phyloP scores from a whole-genome alignment of 1,140 invertebrate genomes.

The Latrodectus geometricus region DNA sequence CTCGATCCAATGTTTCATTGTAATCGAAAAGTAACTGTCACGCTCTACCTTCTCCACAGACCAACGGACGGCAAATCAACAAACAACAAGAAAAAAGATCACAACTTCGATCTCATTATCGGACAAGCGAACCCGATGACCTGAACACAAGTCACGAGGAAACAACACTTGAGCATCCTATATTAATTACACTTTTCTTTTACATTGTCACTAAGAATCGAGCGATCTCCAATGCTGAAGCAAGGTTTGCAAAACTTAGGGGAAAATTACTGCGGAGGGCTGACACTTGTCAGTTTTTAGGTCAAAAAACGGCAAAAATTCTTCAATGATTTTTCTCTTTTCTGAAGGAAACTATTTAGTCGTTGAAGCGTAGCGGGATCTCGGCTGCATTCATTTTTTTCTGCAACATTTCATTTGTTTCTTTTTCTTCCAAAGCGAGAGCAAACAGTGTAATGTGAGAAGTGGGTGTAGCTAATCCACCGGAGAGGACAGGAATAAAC shows the following conservation, averaged over 20 bases:
- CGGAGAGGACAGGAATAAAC: background rate
- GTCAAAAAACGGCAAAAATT: slow-evolving; percentile 44
- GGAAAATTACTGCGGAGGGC: no score
- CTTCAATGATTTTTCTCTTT: slow-evolving; percentile 23
- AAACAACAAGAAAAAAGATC: no score
- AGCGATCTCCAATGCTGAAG: no score
- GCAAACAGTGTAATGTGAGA: slow-evolving; percentile 59
- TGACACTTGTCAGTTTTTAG: slow-evolving; percentile 2
- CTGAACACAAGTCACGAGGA: background rate
- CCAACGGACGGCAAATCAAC: no score
- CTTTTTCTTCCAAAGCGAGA: slow-evolving; percentile 36
- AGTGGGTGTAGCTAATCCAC: slow-evolving; percentile 52
- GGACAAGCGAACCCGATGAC: background rate
- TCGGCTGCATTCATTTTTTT: background rate
- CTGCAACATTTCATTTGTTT: no score
- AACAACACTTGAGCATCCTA: background rate
- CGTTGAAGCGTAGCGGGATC: slow-evolving; percentile 37
- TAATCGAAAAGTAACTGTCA: no score
- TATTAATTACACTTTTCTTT: background rate
- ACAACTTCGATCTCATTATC: background rate
- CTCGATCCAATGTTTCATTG: no score
- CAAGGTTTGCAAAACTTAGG: no score
- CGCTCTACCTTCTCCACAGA: no score
- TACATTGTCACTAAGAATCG: no score
- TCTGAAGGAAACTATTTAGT: slow-evolving; percentile 43